Base-by-base conservation (phyloP, 2,888 invertebrate genomes). In the Pammene aurita region DNA sequence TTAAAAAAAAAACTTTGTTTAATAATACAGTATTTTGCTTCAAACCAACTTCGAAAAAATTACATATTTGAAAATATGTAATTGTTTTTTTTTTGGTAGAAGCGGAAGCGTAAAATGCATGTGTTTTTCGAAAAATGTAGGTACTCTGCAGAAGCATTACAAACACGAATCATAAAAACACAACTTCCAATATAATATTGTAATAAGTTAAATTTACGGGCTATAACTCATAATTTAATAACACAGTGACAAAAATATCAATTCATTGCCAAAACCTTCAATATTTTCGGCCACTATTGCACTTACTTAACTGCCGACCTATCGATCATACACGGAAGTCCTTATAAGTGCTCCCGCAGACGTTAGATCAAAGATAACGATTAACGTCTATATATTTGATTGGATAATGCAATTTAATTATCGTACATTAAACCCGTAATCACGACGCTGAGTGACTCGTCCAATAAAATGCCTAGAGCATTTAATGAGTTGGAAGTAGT, bases 321-420 rank as follows among this genome's bases (percentile, higher is more conserved):
- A 64, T 64, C 54, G 57, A 68, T 14, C 35, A 13, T n/a, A 65
- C 65, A 34, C 64, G 69, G 69, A 69, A 69, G 69, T 69, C 41
- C 41, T 54, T 46, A 46, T 57, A 41, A 65, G 64, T 63, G 56
- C 52, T 69, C 48, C 41, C 16, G 48, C 50, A 54, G 60, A 69
- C 65, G 58, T 38, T 44, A 57, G 41, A 54, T 57, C 14, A 55
- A 50, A 64, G 64, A 69, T 69, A 68, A 38, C 52, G 46, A 54
- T 58, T 34, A 65, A 46, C 16, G 46, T 46, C 60, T 69, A 65
- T 64, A 64, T 58, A 52, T 65, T 69, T 69, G 50, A 69, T 60
- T 65, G 64, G 60, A 55, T 60, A 69, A 55, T 69, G 69, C 54
- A 65, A 65, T 69, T 69, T 68, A 68, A 68, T 68, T 68, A 64